A percentile compares a stretch with the other conserved stretches of the same genome.
phyloP scores from a whole-genome alignment of 2,888 invertebrate species.

The Cotesia congregata region DNA sequence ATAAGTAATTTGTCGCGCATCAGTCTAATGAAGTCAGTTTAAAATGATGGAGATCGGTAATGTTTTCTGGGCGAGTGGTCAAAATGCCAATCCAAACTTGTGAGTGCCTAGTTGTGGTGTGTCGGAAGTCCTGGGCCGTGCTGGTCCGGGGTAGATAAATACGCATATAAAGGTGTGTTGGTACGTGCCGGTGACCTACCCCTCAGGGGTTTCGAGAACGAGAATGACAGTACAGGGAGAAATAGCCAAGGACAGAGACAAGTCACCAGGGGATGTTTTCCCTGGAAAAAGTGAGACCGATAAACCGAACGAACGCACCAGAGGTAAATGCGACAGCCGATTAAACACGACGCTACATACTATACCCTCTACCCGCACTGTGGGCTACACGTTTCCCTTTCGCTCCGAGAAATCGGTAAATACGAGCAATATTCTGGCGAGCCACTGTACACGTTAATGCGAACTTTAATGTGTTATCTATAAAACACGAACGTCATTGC shows the following conservation, averaged over 20 bases:
- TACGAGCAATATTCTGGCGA: slow-evolving; percentile 48
- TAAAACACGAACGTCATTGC: neutral
- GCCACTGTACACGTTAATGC: slow-evolving; percentile 15
- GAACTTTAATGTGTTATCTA: neutral
- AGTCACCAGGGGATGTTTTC: neutral
- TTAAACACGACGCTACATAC: slow-evolving; percentile 49
- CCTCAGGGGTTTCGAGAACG: slow-evolving; percentile 8
- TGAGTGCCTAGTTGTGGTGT: slow-evolving; percentile 33
- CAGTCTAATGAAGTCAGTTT: slow-evolving; percentile 32
- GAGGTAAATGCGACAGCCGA: slow-evolving; percentile 49
- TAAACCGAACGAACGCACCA: neutral
- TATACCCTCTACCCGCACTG: too few species aligned
- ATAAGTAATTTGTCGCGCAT: slow-evolving; percentile 31
- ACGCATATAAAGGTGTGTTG: neutral
- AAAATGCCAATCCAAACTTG: slow-evolving; percentile 30
- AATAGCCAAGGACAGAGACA: slow-evolving; percentile 16
- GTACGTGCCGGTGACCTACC: neutral
- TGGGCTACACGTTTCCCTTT: slow-evolving; percentile 49
- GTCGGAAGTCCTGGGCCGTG: slow-evolving; percentile 21
- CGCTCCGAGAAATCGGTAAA: slow-evolving; percentile 57
- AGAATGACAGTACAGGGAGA: neutral
- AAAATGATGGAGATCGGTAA: slow-evolving; percentile 30
- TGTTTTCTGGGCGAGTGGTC: slow-evolving; percentile 23
- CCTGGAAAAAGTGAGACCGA: neutral
- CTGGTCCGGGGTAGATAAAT: neutral